A percentile compares a stretch with the other conserved stretches of the same genome.
These are phyloP conservation scores for Porites lobata DNA, from an alignment of 92 coral and sea anemone genomes.

Conservation along the genomic window DNA sequence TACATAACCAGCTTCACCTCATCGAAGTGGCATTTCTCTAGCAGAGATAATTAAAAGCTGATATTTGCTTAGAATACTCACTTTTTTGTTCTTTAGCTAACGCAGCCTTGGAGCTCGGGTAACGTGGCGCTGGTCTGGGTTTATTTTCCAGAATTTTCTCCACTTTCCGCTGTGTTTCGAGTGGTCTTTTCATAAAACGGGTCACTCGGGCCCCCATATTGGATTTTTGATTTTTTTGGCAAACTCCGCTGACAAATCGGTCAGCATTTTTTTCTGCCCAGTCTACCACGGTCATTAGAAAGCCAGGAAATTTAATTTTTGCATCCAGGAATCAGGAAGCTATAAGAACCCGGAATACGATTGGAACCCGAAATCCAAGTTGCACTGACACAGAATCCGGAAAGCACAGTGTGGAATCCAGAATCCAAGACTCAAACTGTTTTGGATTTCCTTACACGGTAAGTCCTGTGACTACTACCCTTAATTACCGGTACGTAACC, in stretches of 20 bases:
- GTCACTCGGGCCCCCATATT: conserved; percentile 89
- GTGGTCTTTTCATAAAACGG: conserved; percentile 81
- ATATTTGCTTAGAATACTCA: conserved; percentile 24
- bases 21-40: too few species aligned
- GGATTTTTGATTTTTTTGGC: conserved; percentile 36
- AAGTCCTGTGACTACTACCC: too few species aligned
- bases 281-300: conserved; percentile 14
- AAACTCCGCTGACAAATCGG: conserved; percentile 58
- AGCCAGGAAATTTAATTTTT: background rate
- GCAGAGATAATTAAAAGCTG: background rate
- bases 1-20: background rate
- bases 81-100: conserved; percentile 68
- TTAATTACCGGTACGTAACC: too few species aligned
- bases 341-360: too few species aligned
- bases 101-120: conserved; percentile 79
- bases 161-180: conserved; percentile 77
- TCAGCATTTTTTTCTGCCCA: background rate
- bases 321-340: background rate
- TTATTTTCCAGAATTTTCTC: conserved; percentile 86
- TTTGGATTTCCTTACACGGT: too few species aligned
- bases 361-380: too few species aligned
- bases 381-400: too few species aligned
- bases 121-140: conserved; percentile 89
- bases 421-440: too few species aligned
- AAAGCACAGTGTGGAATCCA: too few species aligned